These are phyloP conservation scores for Nebria brevicollis DNA, from an alignment of 2,888 invertebrate species.

Conservation along the genomic window DNA sequence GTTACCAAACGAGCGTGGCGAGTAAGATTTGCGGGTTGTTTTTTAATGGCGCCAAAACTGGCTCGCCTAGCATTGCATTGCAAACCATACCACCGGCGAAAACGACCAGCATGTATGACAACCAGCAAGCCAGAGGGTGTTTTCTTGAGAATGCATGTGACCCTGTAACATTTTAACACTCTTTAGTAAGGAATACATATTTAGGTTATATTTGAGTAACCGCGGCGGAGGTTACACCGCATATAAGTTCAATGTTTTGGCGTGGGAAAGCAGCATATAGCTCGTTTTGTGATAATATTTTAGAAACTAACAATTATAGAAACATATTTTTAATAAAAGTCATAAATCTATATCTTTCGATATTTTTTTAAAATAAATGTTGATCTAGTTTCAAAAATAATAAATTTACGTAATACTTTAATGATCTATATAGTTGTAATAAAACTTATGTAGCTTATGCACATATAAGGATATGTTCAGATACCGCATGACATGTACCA, in stretches of 20 bases:
- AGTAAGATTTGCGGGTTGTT: conserved; percentile 93
- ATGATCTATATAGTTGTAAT: too few species aligned
- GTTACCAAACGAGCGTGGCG: conserved; percentile 91
- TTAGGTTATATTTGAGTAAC: too few species aligned
- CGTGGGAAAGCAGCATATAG: neutral
- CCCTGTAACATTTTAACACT: conserved; percentile 65
- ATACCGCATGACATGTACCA: neutral
- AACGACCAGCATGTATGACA: conserved; percentile 97
- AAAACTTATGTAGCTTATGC: neutral
- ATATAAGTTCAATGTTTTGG: neutral
- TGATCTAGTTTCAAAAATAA: too few species aligned
- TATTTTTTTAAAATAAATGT: too few species aligned
- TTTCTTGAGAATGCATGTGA: conserved; percentile 93
- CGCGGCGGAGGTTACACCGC: neutral
- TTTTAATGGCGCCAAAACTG: conserved; percentile 93
- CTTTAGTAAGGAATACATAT: neutral
- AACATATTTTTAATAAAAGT: neutral
- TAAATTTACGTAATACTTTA: too few species aligned
- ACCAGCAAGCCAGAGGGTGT: conserved; percentile 97
- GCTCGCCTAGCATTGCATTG: conserved; percentile 95
- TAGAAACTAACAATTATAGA: neutral
- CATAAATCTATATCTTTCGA: too few species aligned
- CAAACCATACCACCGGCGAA: conserved; percentile 98
- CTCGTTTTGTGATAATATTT: neutral
- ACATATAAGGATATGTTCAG: neutral